Evolutionary conservation across 2,113 vertebrate species (phyloP).

Genomic region (Gambusia holbrooki): DNA sequence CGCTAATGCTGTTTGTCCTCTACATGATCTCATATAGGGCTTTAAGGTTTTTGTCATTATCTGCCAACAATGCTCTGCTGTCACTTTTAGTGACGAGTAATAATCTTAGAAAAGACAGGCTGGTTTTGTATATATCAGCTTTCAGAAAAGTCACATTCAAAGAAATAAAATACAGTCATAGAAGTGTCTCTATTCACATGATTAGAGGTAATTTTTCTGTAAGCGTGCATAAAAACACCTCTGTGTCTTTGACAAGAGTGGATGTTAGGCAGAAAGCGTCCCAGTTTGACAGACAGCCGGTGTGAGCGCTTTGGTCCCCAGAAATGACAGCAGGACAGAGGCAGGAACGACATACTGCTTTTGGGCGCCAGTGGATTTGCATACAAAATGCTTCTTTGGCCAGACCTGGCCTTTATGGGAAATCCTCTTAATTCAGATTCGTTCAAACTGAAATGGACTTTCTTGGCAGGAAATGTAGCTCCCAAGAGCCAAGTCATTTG

Average conservation of each 20-base stretch:
- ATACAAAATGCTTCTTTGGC: slow-evolving; percentile 76
- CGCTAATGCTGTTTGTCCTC: slow-evolving; percentile 55
- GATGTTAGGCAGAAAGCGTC: slow-evolving; percentile 26
- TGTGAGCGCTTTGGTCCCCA: slow-evolving; percentile 44
- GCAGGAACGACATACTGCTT: slow-evolving; percentile 54
- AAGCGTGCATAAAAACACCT: slow-evolving; percentile 5
- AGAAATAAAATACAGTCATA: slow-evolving; percentile 6
- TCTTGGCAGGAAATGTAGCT: slow-evolving; percentile 73
- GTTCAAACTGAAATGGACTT: slow-evolving; percentile 83
- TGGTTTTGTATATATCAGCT: neutral
- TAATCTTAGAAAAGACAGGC: neutral
- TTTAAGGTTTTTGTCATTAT: slow-evolving; percentile 19
- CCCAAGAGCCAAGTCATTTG: slow-evolving; percentile 78
- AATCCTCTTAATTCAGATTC: slow-evolving; percentile 83
- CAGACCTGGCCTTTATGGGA: slow-evolving; percentile 76
- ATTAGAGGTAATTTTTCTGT: neutral
- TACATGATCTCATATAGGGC: slow-evolving; percentile 13
- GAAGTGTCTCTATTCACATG: neutral
- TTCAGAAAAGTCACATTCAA: slow-evolving; percentile 6
- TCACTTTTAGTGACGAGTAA: neutral
- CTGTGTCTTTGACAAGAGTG: slow-evolving; percentile 29
- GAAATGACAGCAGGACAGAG: slow-evolving; percentile 65
- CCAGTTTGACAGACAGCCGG: slow-evolving; percentile 67
- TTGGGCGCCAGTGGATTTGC: slow-evolving; percentile 73
- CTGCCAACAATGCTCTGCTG: slow-evolving; percentile 1